Evolutionary conservation across 2,797 vertebrate genomes (phyloP), one percentile per base, ranked within the genome.

Genomic region (Epinephelus coioides): DNA sequence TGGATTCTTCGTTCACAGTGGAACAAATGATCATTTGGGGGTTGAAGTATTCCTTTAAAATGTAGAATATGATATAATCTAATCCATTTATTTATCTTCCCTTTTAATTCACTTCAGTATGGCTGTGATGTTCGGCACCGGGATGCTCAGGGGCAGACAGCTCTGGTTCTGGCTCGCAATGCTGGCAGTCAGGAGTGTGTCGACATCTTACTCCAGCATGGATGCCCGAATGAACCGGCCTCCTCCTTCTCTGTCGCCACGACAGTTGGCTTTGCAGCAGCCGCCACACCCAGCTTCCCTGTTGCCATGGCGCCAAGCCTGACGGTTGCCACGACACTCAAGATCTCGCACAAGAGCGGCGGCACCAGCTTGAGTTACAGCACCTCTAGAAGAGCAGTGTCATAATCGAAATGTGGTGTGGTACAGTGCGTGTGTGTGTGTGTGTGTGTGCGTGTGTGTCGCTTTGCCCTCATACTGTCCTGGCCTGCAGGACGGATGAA

Each of bases 171-270:
- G 0, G 98, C 97, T 1, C 97, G 95, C 57, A 91, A 87, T 0
- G 96, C 97, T 0, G 96, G 97, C 84, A 98, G 97, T 94, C 97
- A 97, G 90, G 97, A 98, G 83, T 99, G 98, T 30, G 93, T 95
- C 0, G 97, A 98, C 93, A 96, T 99, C 92, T 83, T 99, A 82
- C 95, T 98, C 65, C 98, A 98, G 93, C 95, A 99, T 0, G 98
- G 98, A 5, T 99, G 98, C 89, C 98, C 97, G 0, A 96, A 94
- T 0, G 97, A 99, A 53, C 72, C 88, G 1, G 11, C 81, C 43
- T 62, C 92, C 73, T 79, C 83, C 50, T 62, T 91, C 71, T 69
- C 88, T 9, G n/a, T 76, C 14, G 64, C 86, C 9, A 46, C 86
- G 0, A 81, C 89, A 6, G 82, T 86, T 1, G 78, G 91, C 10